Evolutionary conservation across 2,888 invertebrate species (phyloP), one percentile per base, ranked within the genome.

Genomic region (Molanna angustata): DNA sequence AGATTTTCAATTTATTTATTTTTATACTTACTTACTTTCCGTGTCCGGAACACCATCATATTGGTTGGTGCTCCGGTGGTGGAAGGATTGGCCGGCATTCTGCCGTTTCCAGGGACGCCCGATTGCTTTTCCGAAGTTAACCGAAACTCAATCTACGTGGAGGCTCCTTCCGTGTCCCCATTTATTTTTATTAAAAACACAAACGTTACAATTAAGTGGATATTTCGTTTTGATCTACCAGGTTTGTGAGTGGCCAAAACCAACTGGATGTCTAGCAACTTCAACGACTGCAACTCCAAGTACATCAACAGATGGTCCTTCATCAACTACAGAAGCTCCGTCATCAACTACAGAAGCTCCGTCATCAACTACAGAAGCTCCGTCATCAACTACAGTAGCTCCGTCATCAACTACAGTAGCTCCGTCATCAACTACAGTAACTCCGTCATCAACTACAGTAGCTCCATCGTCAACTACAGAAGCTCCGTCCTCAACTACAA

Each of bases 361-460:
- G 6, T 13, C 42, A 6, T 11, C 42, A 4, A 7, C 42, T 11
- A 6, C 22, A 6, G 13, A 3, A 4, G 3, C 42, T 3, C 16
- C 40, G 19, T 7, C 4, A n/a, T 19, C n/a, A 27, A 14, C 40
- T 6, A 4, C 40, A 40, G 6, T 61, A 59, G 32, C 27, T 27
- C 27, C 40, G 6, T 3, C 7, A 57, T 59, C 17, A 58, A 61
- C 43, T 60, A 61, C 51, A 57, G 57, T 42, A 63, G 62, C 22
- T 63, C 62, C 17, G 64, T 64, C 31, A 64, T 60, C 35, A 61
- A 61, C 49, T 59, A 62, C 49, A 63, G 62, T 46, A 19, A 27
- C 44, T 20, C 49, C 52, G 37, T 6, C 35, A 52, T 37, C 47
- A 54, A 17, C 58, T 54, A 43, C 65, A 67, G 16, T 39, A 1